phyloP scores from a whole-genome alignment of 2,888 invertebrate genomes.

The Meliscaeva auricollis region DNA sequence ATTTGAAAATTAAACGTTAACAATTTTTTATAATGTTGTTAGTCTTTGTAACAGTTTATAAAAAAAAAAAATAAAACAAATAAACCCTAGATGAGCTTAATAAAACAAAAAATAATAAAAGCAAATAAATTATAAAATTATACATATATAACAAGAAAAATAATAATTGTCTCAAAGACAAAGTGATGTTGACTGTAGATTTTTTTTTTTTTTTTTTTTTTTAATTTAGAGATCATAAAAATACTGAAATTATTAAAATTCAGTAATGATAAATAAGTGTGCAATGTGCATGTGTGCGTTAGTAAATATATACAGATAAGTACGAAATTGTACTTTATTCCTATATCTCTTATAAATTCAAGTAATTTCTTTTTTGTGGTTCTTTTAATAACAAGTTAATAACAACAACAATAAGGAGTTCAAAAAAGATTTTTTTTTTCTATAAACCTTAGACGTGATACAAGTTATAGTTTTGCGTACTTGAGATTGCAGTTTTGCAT shows the following conservation, averaged over 20 bases:
- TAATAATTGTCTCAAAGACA: slow-evolving; percentile 63
- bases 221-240: not conserved
- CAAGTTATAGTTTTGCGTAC: no score
- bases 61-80: slow-evolving; percentile 11
- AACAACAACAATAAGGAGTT: no score
- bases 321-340: slow-evolving; percentile 16
- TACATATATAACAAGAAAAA: slow-evolving; percentile 13
- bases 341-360: not conserved
- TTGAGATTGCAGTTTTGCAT: no score
- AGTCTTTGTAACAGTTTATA: slow-evolving; percentile 70
- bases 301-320: slow-evolving; percentile 7
- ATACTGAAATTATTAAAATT: slow-evolving; percentile 29
- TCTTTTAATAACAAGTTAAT: no score
- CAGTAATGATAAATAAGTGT: slow-evolving; percentile 33
- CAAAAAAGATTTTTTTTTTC: no score
- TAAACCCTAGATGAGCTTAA: slow-evolving; percentile 47
- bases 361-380: no score
- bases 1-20: slow-evolving; percentile 59
- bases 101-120: slow-evolving; percentile 27
- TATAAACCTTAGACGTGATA: not conserved
- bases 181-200: slow-evolving; percentile 71
- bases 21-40: slow-evolving; percentile 73
- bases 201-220: slow-evolving; percentile 36
- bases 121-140: slow-evolving; percentile 28
- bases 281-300: slow-evolving; percentile 14